Percentiles rank a stretch among this genome's conserved stretches.
These are phyloP conservation scores for Nasonia longicornis DNA, from an alignment of 1,140 invertebrate species.

Conservation along the genomic window DNA sequence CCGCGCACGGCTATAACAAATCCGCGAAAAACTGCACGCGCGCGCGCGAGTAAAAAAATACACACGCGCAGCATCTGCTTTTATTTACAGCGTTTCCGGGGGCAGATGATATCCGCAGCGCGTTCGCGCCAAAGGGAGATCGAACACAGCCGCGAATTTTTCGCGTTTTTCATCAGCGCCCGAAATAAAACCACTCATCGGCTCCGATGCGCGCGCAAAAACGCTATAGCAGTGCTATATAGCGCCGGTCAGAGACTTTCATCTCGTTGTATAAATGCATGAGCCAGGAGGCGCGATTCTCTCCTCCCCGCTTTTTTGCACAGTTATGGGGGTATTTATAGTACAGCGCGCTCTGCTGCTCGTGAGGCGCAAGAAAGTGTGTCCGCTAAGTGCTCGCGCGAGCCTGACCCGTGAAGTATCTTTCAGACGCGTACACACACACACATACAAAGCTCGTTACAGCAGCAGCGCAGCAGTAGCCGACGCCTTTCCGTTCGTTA, in stretches of 20 bases:
- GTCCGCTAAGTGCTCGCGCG: conserved; percentile 14
- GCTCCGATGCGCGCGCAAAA: background rate
- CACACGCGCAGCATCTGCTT: background rate
- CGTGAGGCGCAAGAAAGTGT: conserved; percentile 25
- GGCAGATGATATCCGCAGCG: background rate
- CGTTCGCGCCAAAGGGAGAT: background rate
- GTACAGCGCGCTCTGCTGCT: background rate
- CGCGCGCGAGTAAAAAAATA: background rate
- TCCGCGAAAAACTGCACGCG: background rate
- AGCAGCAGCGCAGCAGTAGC: too few relatives aligned
- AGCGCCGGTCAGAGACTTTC: background rate
- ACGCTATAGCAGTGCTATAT: too few relatives aligned
- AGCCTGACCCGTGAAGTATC: background rate
- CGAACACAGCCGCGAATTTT: background rate
- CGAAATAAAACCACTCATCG: conserved; percentile 35
- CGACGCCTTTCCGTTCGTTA: too few relatives aligned
- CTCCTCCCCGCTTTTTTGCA: background rate
- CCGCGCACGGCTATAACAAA: background rate
- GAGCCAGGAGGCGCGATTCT: background rate
- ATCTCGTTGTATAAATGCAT: conserved; percentile 19
- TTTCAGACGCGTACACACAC: too few relatives aligned
- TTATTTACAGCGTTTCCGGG: conserved; percentile 13
- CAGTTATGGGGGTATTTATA: conserved; percentile 28
- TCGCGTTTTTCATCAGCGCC: conserved; percentile 17
- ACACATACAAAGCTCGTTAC: too few relatives aligned